Evolutionary conservation across 1,140 invertebrate species (phyloP).

Genomic region (Rhagoletis zephyria): DNA sequence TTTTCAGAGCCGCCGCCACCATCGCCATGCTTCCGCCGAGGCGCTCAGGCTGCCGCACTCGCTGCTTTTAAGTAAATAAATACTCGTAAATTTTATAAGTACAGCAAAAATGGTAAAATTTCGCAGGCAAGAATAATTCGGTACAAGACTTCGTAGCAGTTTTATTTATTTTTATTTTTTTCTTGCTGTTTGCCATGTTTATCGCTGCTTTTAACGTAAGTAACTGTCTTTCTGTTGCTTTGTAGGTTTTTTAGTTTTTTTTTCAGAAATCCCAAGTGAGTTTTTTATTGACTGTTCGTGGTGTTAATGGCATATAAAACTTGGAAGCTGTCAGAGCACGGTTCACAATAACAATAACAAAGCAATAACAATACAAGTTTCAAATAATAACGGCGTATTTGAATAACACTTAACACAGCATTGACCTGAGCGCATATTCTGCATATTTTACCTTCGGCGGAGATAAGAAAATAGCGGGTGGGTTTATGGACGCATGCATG

Average conservation of each 20-base stretch:
- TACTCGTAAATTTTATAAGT: slow-evolving; percentile 48
- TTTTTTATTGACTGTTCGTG: slow-evolving; percentile 46
- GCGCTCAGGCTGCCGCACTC: background rate
- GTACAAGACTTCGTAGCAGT: background rate
- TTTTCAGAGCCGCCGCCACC: background rate
- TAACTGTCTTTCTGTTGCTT: slow-evolving; percentile 14
- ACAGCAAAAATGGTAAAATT: background rate
- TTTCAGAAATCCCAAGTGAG: background rate
- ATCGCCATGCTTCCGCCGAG: no score
- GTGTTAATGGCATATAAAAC: slow-evolving; percentile 48
- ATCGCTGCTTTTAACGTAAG: slow-evolving; percentile 40
- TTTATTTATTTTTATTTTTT: background rate
- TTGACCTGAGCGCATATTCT: no score
- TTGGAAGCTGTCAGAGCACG: background rate
- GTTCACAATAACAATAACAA: no score
- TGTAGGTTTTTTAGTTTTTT: background rate
- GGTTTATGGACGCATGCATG: no score
- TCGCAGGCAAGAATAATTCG: slow-evolving; percentile 4
- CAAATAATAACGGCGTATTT: no score
- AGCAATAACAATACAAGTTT: no score
- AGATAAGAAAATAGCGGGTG: no score
- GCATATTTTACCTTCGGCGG: no score
- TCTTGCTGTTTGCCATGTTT: slow-evolving; percentile 12
- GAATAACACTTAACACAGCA: no score
- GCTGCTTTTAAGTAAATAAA: slow-evolving; percentile 31